Evolutionary conservation across 2,888 invertebrate genomes (phyloP), one percentile per base, ranked within the genome.

Genomic region (Acrobasis consociella): DNA sequence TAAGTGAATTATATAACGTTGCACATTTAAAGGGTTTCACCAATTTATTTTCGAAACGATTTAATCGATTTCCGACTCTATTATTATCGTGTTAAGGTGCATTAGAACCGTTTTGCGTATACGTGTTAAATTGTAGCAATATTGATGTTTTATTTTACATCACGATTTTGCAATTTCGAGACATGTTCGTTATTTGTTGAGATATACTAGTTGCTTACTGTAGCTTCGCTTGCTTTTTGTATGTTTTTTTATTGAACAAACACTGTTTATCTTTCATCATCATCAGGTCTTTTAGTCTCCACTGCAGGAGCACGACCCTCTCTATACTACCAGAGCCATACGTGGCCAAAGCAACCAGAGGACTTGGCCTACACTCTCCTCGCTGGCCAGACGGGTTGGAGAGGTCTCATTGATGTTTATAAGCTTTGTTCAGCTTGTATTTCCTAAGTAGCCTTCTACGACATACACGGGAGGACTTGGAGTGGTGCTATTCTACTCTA

Each of bases 141-240:
- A 74, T 63, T 73, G 63, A 64, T 64, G 72, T 78, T 80, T 78
- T 79, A 74, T 80, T 80, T 76, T 72, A 64, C 73, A 74, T 77
- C 80, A 81, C 80, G 82, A 78, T 70, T 76, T 71, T 10, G 81
- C 81, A 80, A 82, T 83, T 83, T 75, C 61, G 71, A 69, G 46
- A 76, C 73, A 77, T 75, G 76, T 75, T 67, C 66, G 68, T 71
- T 74, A 68, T 68, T 72, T 67, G 72, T 72, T 66, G 60, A 49
- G 49, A 49, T 59, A 59, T 49, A 59, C 58, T 56, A 64, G 65
- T 56, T 65, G 59, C 63, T 75, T 69, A 71, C 65, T 67, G 42
- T 8, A 46, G 42, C 13, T 52, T 63, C 53, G 31, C 31, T 52
- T 61, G 10, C 11, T 22, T 31, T 42, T 58, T 52, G 39, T 56